A percentile compares a stretch with the other conserved stretches of the same genome.
These are phyloP conservation scores for Myocastor coypus DNA, from an alignment of 2,113 vertebrate species.

Conservation along the genomic window DNA sequence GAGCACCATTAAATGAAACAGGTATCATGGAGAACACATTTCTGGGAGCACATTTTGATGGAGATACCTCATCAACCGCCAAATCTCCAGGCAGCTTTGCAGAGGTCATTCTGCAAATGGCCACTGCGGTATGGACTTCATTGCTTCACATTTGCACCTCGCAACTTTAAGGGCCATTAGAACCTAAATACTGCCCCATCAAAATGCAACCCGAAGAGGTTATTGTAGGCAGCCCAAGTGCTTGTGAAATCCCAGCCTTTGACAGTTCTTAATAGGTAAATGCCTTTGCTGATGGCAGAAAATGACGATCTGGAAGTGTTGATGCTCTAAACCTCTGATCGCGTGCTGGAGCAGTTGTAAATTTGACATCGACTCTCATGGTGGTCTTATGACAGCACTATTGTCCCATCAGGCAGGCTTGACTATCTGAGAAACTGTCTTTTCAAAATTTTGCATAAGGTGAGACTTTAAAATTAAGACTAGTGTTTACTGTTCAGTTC, in stretches of 20 bases:
- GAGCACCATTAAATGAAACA: slow-evolving; percentile 85
- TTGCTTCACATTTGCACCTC: slow-evolving; percentile 88
- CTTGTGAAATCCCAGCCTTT: slow-evolving; percentile 76
- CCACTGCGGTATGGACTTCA: slow-evolving; percentile 82
- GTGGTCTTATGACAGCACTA: slow-evolving; percentile 80
- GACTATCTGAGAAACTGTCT: slow-evolving; percentile 81
- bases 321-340: slow-evolving; percentile 77
- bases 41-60: slow-evolving; percentile 85
- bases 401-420: slow-evolving; percentile 73
- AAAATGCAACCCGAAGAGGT: slow-evolving; percentile 82
- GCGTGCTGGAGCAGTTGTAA: slow-evolving; percentile 75
- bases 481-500: slow-evolving; percentile 87
- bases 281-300: slow-evolving; percentile 84
- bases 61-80: slow-evolving; percentile 85
- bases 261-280: slow-evolving; percentile 86
- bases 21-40: slow-evolving; percentile 77
- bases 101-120: slow-evolving; percentile 87
- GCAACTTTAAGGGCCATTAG: slow-evolving; percentile 87
- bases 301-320: slow-evolving; percentile 82
- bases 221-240: slow-evolving; percentile 77
- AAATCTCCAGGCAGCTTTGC: slow-evolving; percentile 81
- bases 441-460: slow-evolving; percentile 86
- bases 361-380: slow-evolving; percentile 83
- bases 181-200: slow-evolving; percentile 84
- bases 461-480: slow-evolving; percentile 87